Evolutionary conservation across 2,888 invertebrate species (phyloP), one percentile per base, ranked within the genome.

Genomic region (Drosophila acutilabella): DNA sequence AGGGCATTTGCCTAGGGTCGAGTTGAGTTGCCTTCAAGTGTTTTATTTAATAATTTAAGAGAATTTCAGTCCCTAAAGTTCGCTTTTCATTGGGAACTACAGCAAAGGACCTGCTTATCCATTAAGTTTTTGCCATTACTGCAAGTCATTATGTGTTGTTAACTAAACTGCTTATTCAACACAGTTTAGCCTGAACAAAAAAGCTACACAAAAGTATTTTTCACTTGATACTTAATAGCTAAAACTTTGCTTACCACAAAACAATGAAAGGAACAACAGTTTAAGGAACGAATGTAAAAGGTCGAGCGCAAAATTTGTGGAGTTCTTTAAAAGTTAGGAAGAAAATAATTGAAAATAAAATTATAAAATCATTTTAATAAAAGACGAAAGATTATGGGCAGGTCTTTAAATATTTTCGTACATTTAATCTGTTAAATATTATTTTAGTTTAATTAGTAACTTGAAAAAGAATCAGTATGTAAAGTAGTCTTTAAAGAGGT

Each of bases 21-120:
- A 60, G 62, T 64, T 54, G 23, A 60, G 62, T 64, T 58, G 41
- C 16, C 60, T 73, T 72, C 16, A 64, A 72, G 64, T 36, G 42
- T 50, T 8, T 48, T 62, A 64, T 78, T 59, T 14, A 61, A 61
- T 48, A 45, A 56, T 78, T 58, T 45, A 73, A 77, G 44, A 44
- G 36, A 53, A 45, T 41, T 60, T 45, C 23, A 40, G 13, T 54
- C 38, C 20, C 45, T 47, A 14, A 7, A 38, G 38, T 38, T 11
- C 4, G 14, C 58, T 45, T 13, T 30, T 45, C 16, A 30, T 47
- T 13, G 33, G n/a, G 36, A 14, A 59, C 26, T 26, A 50, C 52
- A 33, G 10, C 33, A 36, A 47, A 57, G 26, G 38, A 16, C 23
- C 14, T 47, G 26, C 23, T 57, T 47, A 56, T 38, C 44, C 36